Percentiles rank a stretch among this genome's conserved stretches.
These are phyloP conservation scores for Hybognathus amarus DNA, from an alignment of 2,797 vertebrate species.

Conservation along the genomic window DNA sequence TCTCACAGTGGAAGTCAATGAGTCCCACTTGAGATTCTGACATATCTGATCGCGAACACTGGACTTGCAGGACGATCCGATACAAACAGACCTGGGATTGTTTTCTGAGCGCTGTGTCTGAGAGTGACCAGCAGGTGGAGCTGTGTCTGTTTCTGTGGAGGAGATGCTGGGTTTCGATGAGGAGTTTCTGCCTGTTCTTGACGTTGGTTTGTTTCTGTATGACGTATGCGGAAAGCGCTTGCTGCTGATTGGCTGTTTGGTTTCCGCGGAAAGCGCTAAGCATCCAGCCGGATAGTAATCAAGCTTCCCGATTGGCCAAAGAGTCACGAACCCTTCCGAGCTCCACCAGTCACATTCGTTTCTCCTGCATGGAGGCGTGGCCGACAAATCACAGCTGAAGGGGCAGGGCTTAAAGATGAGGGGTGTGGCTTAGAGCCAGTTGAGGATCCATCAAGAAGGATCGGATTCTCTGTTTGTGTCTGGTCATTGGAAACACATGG, in stretches of 20 bases:
- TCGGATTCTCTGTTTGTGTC: not conserved
- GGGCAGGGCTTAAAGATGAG: not conserved
- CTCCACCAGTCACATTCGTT: not conserved
- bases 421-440: constrained; percentile 10
- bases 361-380: not conserved
- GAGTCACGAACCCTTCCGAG: constrained; percentile 47
- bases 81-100: not conserved
- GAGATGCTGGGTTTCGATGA: not conserved
- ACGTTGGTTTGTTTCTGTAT: not conserved
- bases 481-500: not conserved
- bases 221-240: not conserved
- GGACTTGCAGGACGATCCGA: not conserved
- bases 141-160: not conserved
- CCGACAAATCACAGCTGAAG: not conserved
- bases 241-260: constrained; percentile 13
- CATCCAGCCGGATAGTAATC: not conserved
- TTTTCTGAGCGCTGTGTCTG: not conserved
- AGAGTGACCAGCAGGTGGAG: constrained; percentile 5
- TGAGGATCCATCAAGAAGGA: not conserved
- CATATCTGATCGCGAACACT: not conserved
- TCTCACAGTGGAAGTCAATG: not conserved
- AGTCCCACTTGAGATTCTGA: not conserved
- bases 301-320: constrained; percentile 49
- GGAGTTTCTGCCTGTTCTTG: not conserved
- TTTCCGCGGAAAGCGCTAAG: not conserved